Conservation (phyloP, 1,140 invertebrate species). For the Drosophila kohkoa region DNA sequence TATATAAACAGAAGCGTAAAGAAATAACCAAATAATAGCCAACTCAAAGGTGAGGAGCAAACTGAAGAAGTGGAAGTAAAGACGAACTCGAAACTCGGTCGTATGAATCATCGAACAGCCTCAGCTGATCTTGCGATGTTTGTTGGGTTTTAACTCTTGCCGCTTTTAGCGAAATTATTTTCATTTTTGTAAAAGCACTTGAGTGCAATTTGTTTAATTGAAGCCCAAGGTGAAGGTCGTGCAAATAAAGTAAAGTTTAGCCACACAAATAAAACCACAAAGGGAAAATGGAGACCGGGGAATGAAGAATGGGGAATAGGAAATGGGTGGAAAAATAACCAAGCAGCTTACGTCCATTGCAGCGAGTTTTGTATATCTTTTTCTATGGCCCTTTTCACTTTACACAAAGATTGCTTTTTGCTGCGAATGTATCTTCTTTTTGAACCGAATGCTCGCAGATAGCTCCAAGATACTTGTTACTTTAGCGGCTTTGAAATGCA, state of each 20-base stretch:
- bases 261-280: slow-evolving; percentile 48
- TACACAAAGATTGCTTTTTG: slow-evolving; percentile 55
- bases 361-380: slow-evolving; percentile 30
- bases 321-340: slow-evolving; percentile 16
- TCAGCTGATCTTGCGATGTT: slow-evolving; percentile 38
- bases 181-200: slow-evolving; percentile 67
- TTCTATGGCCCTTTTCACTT: slow-evolving; percentile 64
- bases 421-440: slow-evolving; percentile 24
- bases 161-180: slow-evolving; percentile 59
- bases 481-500: slow-evolving; percentile 80
- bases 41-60: neutral
- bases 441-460: slow-evolving; percentile 53
- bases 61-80: neutral
- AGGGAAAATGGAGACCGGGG: neutral
- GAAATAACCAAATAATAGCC: slow-evolving; percentile 6
- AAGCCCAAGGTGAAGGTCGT: slow-evolving; percentile 78
- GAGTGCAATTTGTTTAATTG: slow-evolving; percentile 74
- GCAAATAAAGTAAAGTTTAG: slow-evolving; percentile 29
- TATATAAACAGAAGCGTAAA: slow-evolving; percentile 35
- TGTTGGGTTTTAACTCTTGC: slow-evolving; percentile 12
- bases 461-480: slow-evolving; percentile 82
- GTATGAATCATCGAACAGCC: slow-evolving; percentile 58
- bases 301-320: neutral
- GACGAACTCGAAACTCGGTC: slow-evolving; percentile 16
- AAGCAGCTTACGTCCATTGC: slow-evolving; percentile 69